Conservation (phyloP, 2,888 invertebrate species). For the Dicranocentrus wangi region DNA sequence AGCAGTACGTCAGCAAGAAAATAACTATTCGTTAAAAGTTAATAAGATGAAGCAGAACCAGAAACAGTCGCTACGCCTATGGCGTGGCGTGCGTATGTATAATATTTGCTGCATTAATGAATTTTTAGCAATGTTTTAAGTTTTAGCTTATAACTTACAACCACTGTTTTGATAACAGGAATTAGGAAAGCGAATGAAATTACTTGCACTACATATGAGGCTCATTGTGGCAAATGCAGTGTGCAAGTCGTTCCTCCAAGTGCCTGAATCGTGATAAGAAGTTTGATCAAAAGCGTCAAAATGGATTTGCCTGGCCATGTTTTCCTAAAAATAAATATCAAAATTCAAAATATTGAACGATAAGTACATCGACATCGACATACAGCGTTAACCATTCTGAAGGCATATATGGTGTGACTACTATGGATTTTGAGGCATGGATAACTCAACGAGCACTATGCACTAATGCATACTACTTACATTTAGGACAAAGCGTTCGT, state of each 20-base stretch:
- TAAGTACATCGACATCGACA: no score
- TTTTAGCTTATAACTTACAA: no score
- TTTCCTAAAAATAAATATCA: neutral
- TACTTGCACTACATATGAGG: conserved; percentile 52
- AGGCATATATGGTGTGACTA: no score
- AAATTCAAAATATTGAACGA: neutral
- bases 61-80: neutral
- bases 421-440: no score
- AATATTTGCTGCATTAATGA: no score
- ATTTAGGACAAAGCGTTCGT: conserved; percentile 27
- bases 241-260: conserved; percentile 17
- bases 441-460: no score
- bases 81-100: no score
- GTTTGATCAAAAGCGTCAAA: neutral
- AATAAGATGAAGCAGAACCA: no score
- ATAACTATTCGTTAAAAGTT: no score
- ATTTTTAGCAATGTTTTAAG: no score
- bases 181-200: conserved; percentile 61
- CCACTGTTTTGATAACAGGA: conserved; percentile 59
- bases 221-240: conserved; percentile 48
- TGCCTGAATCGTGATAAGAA: neutral
- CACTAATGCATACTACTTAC: neutral
- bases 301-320: neutral
- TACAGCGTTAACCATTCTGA: no score
- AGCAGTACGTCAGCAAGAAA: conserved; percentile 61